Evolutionary conservation across 2,113 vertebrate species (phyloP).

Genomic region (Danio rerio): DNA sequence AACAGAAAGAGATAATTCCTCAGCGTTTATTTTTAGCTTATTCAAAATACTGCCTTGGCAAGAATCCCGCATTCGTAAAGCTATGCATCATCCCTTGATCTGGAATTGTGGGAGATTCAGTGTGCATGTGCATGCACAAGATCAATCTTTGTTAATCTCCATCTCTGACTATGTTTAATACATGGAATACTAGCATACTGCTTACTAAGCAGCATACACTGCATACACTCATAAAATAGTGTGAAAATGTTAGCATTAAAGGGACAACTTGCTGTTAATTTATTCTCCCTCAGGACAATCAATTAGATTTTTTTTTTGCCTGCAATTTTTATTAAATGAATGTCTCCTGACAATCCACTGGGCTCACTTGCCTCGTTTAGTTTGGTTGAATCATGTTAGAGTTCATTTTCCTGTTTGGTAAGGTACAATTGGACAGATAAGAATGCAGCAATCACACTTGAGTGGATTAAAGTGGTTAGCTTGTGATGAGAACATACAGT

Average conservation of each 20-base stretch:
- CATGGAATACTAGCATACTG: not conserved
- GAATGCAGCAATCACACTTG: no score
- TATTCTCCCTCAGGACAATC: no score
- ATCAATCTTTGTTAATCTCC: slow-evolving; percentile 46
- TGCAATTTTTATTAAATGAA: no score
- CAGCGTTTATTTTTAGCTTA: slow-evolving; percentile 25
- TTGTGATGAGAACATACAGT: no score
- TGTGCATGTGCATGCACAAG: slow-evolving; percentile 10
- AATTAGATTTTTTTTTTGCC: no score
- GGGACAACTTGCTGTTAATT: no score
- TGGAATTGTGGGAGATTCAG: not conserved
- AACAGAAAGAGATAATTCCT: slow-evolving; percentile 18
- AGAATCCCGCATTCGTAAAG: slow-evolving; percentile 16
- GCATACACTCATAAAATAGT: not conserved
- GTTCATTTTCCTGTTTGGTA: no score
- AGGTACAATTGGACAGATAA: no score
- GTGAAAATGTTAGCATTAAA: not conserved
- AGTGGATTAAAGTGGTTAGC: no score
- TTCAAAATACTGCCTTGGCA: slow-evolving; percentile 13
- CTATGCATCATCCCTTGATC: slow-evolving; percentile 25
- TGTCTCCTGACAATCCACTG: no score
- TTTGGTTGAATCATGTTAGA: no score
- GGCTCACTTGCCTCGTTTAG: no score
- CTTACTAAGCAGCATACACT: not conserved
- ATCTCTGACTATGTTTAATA: not conserved